Conservation (phyloP, 2,888 invertebrate genomes). For the Podotricha telesiphe region DNA sequence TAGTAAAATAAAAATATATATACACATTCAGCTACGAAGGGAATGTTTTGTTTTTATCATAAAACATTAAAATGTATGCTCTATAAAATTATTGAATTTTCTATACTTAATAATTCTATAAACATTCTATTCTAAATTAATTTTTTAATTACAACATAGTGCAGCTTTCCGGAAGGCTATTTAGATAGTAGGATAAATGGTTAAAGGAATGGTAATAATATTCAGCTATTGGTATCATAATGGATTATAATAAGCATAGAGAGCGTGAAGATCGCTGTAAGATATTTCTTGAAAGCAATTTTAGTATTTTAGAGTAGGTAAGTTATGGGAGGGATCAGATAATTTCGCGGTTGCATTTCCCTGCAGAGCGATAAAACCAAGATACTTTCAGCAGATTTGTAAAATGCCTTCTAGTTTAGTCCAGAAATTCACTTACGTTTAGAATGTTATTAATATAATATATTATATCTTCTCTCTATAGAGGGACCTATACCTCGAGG, state of each 20-base stretch:
- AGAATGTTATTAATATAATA: conserved; percentile 17
- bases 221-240: conserved; percentile 76
- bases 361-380: conserved; percentile 67
- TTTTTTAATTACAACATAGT: conserved; percentile 42
- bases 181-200: conserved; percentile 50
- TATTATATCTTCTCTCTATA: neutral
- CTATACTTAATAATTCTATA: neutral
- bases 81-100: neutral
- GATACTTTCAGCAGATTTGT: conserved; percentile 61
- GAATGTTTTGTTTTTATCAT: too few species aligned
- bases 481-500: neutral
- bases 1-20: too few species aligned
- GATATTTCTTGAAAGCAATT: conserved; percentile 80
- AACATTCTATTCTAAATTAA: conserved; percentile 11
- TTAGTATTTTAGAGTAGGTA: conserved; percentile 79
- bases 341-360: conserved; percentile 72
- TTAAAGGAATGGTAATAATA: conserved; percentile 65
- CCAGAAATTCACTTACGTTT: conserved; percentile 28
- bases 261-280: conserved; percentile 79
- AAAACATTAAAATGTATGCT: too few species aligned
- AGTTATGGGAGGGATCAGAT: conserved; percentile 81
- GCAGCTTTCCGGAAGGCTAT: conserved; percentile 47
- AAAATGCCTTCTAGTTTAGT: conserved; percentile 44
- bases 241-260: conserved; percentile 78
- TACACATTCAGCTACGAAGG: too few species aligned